These are phyloP conservation scores for Stenopsyche tienmushanensis DNA, from an alignment of 1,140 invertebrate genomes.

Conservation along the genomic window DNA sequence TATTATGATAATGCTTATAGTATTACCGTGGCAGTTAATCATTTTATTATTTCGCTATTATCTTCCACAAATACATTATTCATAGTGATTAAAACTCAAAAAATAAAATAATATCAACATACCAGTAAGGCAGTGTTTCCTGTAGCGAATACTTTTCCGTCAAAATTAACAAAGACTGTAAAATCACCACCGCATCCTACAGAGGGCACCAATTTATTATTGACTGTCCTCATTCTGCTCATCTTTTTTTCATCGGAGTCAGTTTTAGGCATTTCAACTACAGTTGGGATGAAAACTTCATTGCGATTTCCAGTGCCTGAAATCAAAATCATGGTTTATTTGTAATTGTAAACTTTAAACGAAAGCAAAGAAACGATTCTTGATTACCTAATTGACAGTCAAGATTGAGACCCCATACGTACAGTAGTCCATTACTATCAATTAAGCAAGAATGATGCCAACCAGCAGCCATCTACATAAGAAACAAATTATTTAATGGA, in stretches of 20 bases:
- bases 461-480: slow-evolving; percentile 62
- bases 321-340: no score
- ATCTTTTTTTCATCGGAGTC: slow-evolving; percentile 42
- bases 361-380: not conserved
- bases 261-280: slow-evolving; percentile 36
- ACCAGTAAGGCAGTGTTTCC: slow-evolving; percentile 56
- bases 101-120: slow-evolving; percentile 18
- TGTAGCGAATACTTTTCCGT: slow-evolving; percentile 62
- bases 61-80: no score
- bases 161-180: slow-evolving; percentile 64
- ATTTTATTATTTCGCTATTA: no score
- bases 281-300: slow-evolving; percentile 51
- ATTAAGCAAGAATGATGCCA: slow-evolving; percentile 68
- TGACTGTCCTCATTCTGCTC: not conserved
- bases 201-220: slow-evolving; percentile 36
- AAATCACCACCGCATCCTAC: slow-evolving; percentile 70
- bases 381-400: slow-evolving; percentile 60
- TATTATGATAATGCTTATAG: no score
- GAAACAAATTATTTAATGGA: not conserved
- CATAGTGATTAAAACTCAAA: no score
- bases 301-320: slow-evolving; percentile 63
- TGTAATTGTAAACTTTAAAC: not conserved
- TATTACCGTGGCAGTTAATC: no score
- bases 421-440: slow-evolving; percentile 64
- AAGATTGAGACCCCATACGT: slow-evolving; percentile 69